Percentiles rank a stretch among this genome's conserved stretches.
phyloP scores from a whole-genome alignment of 2,888 invertebrate species.

The Callosobruchus maculatus region DNA sequence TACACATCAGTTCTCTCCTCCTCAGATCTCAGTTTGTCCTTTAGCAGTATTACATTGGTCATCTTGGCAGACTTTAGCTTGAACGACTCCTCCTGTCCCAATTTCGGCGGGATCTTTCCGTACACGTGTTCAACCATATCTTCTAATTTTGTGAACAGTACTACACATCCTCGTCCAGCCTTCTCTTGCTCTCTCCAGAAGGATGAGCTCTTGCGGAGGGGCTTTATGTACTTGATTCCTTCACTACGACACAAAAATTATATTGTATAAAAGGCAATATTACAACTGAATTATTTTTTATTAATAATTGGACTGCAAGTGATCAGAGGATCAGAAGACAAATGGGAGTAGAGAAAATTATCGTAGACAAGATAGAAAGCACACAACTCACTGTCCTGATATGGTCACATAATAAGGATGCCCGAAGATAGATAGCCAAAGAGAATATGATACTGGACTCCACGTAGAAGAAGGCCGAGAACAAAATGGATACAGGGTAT shows the following conservation, averaged over 20 bases:
- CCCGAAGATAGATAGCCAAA: no score
- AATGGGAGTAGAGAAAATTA: no score
- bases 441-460: no score
- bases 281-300: no score
- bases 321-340: no score
- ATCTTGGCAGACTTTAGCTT: conserved; percentile 34
- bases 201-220: conserved; percentile 22
- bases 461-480: no score
- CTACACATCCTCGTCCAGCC: conserved; percentile 37
- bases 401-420: no score
- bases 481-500: no score
- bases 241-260: not conserved
- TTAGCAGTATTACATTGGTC: conserved; percentile 32
- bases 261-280: no score
- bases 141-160: conserved; percentile 39
- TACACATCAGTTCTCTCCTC: conserved; percentile 27
- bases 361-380: no score
- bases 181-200: conserved; percentile 38
- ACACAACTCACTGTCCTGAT: no score
- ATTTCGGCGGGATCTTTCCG: conserved; percentile 39
- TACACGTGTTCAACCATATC: conserved; percentile 38
- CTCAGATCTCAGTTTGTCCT: conserved; percentile 32
- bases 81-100: conserved; percentile 28
- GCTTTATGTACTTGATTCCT: conserved; percentile 6
- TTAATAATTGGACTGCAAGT: no score